These are phyloP conservation scores for Hyppa rectilinea DNA, from an alignment of 2,888 invertebrate species.

Conservation along the genomic window DNA sequence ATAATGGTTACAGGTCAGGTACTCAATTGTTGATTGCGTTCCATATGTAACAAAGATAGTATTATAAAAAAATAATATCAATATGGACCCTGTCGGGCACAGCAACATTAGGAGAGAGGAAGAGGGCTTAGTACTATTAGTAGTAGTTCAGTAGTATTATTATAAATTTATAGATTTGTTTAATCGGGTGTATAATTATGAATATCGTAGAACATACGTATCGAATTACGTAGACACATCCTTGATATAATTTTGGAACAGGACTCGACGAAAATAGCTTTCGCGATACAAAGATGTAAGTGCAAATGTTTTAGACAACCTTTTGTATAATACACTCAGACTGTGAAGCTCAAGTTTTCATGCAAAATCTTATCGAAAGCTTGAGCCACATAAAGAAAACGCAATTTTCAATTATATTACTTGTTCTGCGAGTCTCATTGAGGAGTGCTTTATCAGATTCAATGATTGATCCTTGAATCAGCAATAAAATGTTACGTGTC, in stretches of 20 bases:
- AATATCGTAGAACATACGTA: too few species aligned
- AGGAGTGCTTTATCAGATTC: background rate
- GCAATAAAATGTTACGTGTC: conserved; percentile 44
- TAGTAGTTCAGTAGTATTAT: too few species aligned
- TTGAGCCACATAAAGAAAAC: background rate
- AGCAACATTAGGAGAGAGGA: too few species aligned
- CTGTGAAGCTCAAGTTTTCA: background rate
- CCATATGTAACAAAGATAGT: too few species aligned
- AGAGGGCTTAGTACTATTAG: too few species aligned
- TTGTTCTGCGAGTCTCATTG: background rate
- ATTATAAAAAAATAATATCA: too few species aligned
- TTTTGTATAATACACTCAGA: background rate
- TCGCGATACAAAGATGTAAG: background rate
- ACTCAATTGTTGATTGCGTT: too few species aligned
- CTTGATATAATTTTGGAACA: background rate
- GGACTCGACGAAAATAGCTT: background rate
- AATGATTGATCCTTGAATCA: conserved; percentile 17
- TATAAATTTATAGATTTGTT: too few species aligned
- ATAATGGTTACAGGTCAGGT: too few species aligned
- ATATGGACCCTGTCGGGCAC: too few species aligned
- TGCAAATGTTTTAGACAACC: background rate
- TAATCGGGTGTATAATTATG: too few species aligned
- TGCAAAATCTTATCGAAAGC: background rate
- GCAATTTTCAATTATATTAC: background rate
- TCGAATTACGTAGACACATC: too few species aligned